phyloP scores from a whole-genome alignment of 2,797 vertebrate genomes.

The Poecilia velifera region DNA sequence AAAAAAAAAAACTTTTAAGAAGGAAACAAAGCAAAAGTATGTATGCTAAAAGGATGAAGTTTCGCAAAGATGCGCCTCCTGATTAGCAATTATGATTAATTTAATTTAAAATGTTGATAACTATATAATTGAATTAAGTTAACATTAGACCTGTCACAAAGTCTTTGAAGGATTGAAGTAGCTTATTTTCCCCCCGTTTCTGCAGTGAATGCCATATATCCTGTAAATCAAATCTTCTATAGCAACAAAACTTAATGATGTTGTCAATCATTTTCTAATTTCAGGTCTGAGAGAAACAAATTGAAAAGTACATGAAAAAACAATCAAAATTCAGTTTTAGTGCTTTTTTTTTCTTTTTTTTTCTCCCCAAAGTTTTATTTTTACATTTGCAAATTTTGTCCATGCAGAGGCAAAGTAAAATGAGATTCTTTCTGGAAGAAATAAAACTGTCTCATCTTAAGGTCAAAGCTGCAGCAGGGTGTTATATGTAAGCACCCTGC shows the following conservation, averaged over 20 bases:
- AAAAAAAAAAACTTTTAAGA: neutral
- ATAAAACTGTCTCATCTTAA: slow-evolving; percentile 10
- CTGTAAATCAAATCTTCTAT: neutral
- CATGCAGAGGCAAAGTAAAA: neutral
- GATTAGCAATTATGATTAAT: neutral
- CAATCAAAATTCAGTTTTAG: neutral
- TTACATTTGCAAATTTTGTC: slow-evolving; percentile 1
- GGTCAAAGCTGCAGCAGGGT: neutral
- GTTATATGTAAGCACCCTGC: neutral
- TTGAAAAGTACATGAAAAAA: neutral
- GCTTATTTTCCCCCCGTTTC: neutral
- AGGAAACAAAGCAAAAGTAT: neutral
- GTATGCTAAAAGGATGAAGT: neutral
- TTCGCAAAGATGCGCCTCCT: neutral
- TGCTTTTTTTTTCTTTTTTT: neutral
- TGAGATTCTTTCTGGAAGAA: neutral
- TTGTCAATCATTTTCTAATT: neutral
- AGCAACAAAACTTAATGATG: neutral
- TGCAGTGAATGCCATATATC: neutral
- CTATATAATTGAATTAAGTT: neutral
- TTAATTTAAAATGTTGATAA: neutral
- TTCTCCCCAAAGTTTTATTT: neutral
- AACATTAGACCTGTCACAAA: neutral
- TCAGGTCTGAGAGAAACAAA: neutral
- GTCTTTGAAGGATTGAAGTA: neutral